Evolutionary conservation across 1,140 invertebrate species (phyloP), one percentile per base, ranked within the genome.

Genomic region (Pseudomyrmex dendroicus): DNA sequence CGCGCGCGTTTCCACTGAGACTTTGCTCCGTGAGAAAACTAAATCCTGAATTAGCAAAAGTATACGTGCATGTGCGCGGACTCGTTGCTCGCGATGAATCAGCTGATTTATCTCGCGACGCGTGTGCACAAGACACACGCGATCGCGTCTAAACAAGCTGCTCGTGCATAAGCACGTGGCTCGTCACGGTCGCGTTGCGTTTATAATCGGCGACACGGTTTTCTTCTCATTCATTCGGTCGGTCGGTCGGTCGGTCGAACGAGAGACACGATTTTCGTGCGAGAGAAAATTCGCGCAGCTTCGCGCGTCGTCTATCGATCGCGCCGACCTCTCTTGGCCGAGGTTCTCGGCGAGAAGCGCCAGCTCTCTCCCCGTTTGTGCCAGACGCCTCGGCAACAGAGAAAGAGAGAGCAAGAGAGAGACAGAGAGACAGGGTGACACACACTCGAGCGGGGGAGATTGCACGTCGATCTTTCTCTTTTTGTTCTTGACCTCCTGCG

Each of bases 261-360:
- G 35, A 35, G 8, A 2, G 12, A n/a, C 57, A 48, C 54, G 66
- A 46, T 59, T 72, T 50, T 80, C 59, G 48, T 52, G 35, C 35
- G 63, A 8, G 5, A 15, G 50, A n/a, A 20, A 66, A 46, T 48
- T 56, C 72, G 80, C 48, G 35, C 35, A 35, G 35, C 35, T 35
- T 35, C 35, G 5, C 35, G 35, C 61, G 66, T n/a, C 74, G 62
- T 52, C 62, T 68, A 86, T 86, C 86, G 54, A 86, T 83, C 70
- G 62, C 35, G 35, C 35, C 35, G 35, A 4, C 63, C 57, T 25
- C 63, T 48, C 8, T 64, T 61, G 66, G 56, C 54, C 66, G 76
- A 64, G 76, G 56, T 68, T 74, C 78, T n/a, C n/a, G 17, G 13
- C 25, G 2, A 12, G 35, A 13, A 85, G 62, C 80, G 52, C 54